Evolutionary conservation across 2,113 vertebrate genomes (phyloP).

Genomic region (Dunckerocampus dactyliophorus): DNA sequence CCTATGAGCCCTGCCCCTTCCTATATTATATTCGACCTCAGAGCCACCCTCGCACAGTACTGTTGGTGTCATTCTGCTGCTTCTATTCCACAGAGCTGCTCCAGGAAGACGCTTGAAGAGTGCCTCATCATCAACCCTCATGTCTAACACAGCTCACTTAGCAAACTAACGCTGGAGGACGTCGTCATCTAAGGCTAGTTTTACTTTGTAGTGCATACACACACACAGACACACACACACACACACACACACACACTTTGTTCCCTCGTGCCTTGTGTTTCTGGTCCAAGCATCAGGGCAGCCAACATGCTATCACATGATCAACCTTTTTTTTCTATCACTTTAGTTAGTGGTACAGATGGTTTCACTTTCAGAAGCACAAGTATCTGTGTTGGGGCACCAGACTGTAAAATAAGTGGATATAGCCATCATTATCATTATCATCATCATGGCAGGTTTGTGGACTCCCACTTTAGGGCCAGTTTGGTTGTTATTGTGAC

Average conservation of each 20-base stretch:
- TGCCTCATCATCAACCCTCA: constrained; percentile 45
- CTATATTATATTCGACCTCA: constrained; percentile 30
- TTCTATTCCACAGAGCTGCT: constrained; percentile 37
- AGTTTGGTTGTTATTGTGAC: neutral
- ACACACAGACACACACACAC: neutral
- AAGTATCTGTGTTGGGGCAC: constrained; percentile 24
- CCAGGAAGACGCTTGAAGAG: constrained; percentile 65
- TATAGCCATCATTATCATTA: no score
- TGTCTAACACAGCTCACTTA: constrained; percentile 13
- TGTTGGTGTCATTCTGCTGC: neutral
- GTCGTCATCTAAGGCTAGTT: neutral
- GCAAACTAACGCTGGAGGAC: neutral
- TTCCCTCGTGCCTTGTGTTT: constrained; percentile 5
- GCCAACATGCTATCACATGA: neutral
- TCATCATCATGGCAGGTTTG: neutral
- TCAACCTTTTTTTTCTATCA: no score
- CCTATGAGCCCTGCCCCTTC: constrained; percentile 52
- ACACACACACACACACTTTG: neutral
- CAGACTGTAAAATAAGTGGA: neutral
- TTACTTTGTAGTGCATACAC: neutral
- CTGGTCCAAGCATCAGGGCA: neutral
- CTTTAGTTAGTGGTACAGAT: no score
- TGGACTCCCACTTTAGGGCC: neutral
- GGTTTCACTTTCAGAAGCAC: constrained; percentile 34
- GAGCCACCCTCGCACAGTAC: constrained; percentile 19